A percentile compares a stretch with the other conserved stretches of the same genome.
These are phyloP conservation scores for Gambusia yucatana DNA, from an alignment of 2,797 vertebrate species.

Conservation along the genomic window DNA sequence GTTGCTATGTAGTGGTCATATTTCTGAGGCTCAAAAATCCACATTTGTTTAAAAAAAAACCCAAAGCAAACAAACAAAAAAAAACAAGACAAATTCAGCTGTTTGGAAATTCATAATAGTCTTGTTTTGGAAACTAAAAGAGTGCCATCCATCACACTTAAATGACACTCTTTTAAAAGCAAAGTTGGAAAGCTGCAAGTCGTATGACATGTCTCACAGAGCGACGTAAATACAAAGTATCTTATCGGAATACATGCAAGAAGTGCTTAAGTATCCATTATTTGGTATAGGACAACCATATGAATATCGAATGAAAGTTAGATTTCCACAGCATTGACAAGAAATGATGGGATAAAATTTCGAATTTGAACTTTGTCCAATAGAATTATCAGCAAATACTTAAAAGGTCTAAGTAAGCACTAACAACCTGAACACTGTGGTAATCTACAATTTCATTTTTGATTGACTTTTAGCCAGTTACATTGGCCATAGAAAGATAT, in stretches of 20 bases:
- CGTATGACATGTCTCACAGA: not conserved
- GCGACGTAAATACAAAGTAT: not conserved
- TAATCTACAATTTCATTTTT: not conserved
- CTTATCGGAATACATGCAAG: not conserved
- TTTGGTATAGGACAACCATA: not conserved
- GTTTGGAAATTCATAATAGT: not conserved
- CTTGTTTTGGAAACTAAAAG: not conserved
- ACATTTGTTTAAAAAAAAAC: not conserved
- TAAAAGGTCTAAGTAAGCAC: not conserved
- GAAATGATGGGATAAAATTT: not conserved
- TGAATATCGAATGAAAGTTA: not conserved
- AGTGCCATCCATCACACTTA: not conserved
- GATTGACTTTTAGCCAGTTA: not conserved
- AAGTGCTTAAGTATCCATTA: too few relatives aligned
- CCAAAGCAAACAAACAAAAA: not conserved
- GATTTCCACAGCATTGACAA: not conserved
- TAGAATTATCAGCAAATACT: not conserved
- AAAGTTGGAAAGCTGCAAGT: not conserved
- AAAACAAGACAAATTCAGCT: not conserved
- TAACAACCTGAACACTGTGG: not conserved
- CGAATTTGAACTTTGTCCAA: not conserved
- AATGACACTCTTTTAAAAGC: not conserved
- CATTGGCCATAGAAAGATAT: conserved; percentile 1
- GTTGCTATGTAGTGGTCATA: not conserved
- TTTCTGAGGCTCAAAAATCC: not conserved